Base-by-base conservation (phyloP, 1,140 invertebrate genomes). In the Cydia amplana region DNA sequence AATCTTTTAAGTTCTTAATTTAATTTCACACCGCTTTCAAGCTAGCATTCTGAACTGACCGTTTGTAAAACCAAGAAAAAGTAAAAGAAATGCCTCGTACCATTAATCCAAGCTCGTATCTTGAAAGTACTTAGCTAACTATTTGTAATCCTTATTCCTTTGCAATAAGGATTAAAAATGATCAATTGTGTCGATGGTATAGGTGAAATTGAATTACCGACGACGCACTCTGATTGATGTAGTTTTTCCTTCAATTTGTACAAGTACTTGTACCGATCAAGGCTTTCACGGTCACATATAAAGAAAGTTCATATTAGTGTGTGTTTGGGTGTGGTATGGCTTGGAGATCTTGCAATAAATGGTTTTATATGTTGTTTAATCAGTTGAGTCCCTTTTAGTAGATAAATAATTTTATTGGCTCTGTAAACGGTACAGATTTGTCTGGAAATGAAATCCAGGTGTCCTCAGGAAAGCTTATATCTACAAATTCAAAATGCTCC, bases 161-260 rank as follows among this genome's bases (percentile, higher is more conserved):
- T 46, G 12, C 43, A 14, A 46, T 46, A 46, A 46, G 43, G 12
- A 46, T 46, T 46, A 46, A 14, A 46, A 46, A 14, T 46, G 2
- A 12, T 46, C 14, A 14, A 46, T 14, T 4, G 43, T 4, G 43
- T 7, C n/a, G 6, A 23, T 65, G 1, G 25, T 36, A 36, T 36
- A 36, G 65, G 65, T 36, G 65, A 70, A 70, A 70, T 70, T 70
- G 65, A 36, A 70, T 70, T 18, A 70, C 32, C 1, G 7, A 43
- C 65, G 32, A 36, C 28, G 28, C 23, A 18, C 32, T 36, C 65
- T 70, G 65, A 70, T 70, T 40, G 28, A 70, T 70, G 65, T 70
- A 70, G 28, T 70, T 70, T 70, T 70, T 70, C 23, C 65, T 36
- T 70, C 65, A 36, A 70, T 70, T 70, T 70, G 65, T 70, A n/a